Conservation (phyloP, 1,140 invertebrate genomes). For the Teleopsis dalmanni region DNA sequence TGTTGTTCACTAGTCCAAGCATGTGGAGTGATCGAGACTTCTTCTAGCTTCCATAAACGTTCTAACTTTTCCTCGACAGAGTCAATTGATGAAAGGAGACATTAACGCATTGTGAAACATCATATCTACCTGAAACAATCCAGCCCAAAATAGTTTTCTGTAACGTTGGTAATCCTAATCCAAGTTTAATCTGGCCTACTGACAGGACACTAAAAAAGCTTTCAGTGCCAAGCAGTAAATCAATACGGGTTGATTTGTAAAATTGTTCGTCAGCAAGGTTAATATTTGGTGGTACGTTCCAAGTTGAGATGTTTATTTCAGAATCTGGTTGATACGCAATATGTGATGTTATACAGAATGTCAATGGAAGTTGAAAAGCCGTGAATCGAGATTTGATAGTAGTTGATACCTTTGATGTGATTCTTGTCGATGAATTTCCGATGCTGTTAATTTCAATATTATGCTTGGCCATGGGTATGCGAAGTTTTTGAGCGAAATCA, state of each 20-base stretch:
- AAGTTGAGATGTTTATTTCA: no score
- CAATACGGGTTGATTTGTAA: constrained; percentile 17
- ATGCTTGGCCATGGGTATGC: background rate
- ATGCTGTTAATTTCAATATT: background rate
- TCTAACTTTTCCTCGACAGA: constrained; percentile 9
- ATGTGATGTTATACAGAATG: constrained; percentile 6
- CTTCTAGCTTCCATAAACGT: constrained; percentile 21
- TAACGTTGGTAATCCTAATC: no score
- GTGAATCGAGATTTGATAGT: constrained; percentile 1
- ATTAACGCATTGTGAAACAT: background rate
- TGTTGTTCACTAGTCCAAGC: constrained; percentile 13
- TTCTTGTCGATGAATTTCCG: background rate
- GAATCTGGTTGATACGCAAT: background rate
- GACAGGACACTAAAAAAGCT: constrained; percentile 20
- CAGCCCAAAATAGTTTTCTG: no score
- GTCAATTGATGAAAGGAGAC: background rate
- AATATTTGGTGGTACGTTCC: no score
- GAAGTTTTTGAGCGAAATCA: constrained; percentile 7
- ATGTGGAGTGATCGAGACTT: constrained; percentile 1
- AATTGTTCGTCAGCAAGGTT: constrained; percentile 30
- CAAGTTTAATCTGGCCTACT: constrained; percentile 17
- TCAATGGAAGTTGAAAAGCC: background rate
- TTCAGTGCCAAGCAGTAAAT: constrained; percentile 25
- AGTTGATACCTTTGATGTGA: background rate
- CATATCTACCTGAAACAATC: constrained; percentile 12